Evolutionary conservation across 2,797 vertebrate species (phyloP).

Genomic region (Valencia hispanica): DNA sequence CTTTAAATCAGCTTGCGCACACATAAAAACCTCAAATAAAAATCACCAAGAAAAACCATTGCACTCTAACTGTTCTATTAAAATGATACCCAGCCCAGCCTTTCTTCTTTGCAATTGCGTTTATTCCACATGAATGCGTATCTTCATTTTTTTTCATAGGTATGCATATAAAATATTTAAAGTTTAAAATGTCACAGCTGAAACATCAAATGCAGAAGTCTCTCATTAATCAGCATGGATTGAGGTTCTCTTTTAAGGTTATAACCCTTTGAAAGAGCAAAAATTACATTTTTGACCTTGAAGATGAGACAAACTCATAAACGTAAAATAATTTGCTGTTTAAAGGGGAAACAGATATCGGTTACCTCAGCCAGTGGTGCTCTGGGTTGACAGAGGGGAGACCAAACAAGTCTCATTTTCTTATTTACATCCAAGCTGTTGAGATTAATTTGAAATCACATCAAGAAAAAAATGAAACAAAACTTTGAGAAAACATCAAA

Average conservation of each 20-base stretch:
- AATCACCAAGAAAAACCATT: slow-evolving; percentile 87
- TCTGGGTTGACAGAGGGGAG: slow-evolving; percentile 70
- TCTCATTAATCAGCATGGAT: slow-evolving; percentile 88
- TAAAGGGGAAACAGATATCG: slow-evolving; percentile 86
- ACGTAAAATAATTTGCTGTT: slow-evolving; percentile 90
- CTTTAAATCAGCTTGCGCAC: slow-evolving; percentile 89
- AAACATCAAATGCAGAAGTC: slow-evolving; percentile 88
- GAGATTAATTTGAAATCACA: slow-evolving; percentile 86
- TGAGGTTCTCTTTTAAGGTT: slow-evolving; percentile 89
- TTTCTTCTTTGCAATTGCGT: slow-evolving; percentile 86
- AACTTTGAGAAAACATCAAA: slow-evolving; percentile 86
- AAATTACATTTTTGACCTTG: slow-evolving; percentile 92
- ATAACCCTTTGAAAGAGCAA: slow-evolving; percentile 92
- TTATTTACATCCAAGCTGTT: slow-evolving; percentile 85
- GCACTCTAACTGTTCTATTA: slow-evolving; percentile 89
- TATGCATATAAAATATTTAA: slow-evolving; percentile 91
- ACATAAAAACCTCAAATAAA: slow-evolving; percentile 90
- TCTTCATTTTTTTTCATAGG: slow-evolving; percentile 85
- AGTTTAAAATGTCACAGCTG: slow-evolving; percentile 90
- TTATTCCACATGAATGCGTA: slow-evolving; percentile 90
- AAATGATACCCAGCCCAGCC: slow-evolving; percentile 83
- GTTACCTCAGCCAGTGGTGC: slow-evolving; percentile 80
- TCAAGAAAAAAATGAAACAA: slow-evolving; percentile 83
- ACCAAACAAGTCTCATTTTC: slow-evolving; percentile 87
- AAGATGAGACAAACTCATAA: slow-evolving; percentile 92